Base-by-base conservation (phyloP, 53 echinoderm and acorn worm genomes). In the Holothuria leucospilota region DNA sequence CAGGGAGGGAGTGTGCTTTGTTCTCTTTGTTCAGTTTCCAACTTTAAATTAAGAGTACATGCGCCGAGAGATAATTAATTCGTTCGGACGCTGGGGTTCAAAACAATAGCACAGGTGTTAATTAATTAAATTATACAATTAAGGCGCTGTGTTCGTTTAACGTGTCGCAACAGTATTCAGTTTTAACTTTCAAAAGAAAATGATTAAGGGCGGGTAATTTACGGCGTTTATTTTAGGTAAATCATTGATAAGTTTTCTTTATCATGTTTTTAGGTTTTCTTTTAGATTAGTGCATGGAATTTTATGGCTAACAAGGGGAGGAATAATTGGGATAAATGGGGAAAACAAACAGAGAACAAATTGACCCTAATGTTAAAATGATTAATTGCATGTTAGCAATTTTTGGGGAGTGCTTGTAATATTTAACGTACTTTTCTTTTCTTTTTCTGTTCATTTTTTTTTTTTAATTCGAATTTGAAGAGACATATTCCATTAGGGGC, bases 41-140 rank as follows among this genome's bases (percentile, higher is more conserved):
- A 80, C 56, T 80, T 80, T 60, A 80, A 80, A 80, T 80, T 80
- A 80, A 80, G 61, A 80, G 61, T 38, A 80, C 29, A 80, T 80
- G 61, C 59, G 59, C 80, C 26, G 59, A 59, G 29, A 80, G 59
- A 61, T 80, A 80, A 80, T 80, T 80, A 80, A 80, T 80, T 80
- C 80, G 59, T 61, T 61, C 61, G 60, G 59, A 38, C 24, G 67
- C 67, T 30, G 28, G 28, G 27, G 67, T 30, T 27, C 56, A 80
- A 80, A 80, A 80, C 80, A 80, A 80, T 80, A 60, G 80, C 80
- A 61, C 80, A 80, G 59, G 80, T 80, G 80, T 80, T 80, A 59
- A 80, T 80, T 80, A 80, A 80, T 80, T 80, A 80, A 59, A 80
- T 80, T 61, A 80, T 59, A 58, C 61, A 60, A 80, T 80, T 80